phyloP scores from a whole-genome alignment of 30 jellyfish, hydroid and myxozoan species.

The Turritopsis rubra region DNA sequence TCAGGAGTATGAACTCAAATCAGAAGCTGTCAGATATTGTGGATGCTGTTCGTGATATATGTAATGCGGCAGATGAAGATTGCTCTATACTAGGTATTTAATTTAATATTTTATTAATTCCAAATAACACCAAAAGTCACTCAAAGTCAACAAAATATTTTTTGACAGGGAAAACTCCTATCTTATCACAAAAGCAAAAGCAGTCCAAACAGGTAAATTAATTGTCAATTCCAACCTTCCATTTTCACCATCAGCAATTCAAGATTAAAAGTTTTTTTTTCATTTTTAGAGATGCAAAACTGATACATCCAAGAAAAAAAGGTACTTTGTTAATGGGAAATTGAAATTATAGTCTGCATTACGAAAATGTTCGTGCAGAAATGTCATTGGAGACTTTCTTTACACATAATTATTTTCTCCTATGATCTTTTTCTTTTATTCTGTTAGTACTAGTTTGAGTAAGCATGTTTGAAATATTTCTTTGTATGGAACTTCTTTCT shows the following conservation, averaged over 20 bases:
- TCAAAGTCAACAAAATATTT: too few species aligned
- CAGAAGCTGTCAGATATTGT: slow-evolving; percentile 40
- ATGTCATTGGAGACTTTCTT: too few species aligned
- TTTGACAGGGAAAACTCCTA: neutral
- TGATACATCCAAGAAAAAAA: neutral
- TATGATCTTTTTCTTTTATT: too few species aligned
- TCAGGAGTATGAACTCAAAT: slow-evolving; percentile 42
- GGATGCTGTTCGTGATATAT: slow-evolving; percentile 54
- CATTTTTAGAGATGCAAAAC: neutral
- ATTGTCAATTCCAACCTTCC: too few species aligned
- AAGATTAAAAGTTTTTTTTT: too few species aligned
- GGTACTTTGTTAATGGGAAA: neutral
- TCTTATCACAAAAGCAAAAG: neutral
- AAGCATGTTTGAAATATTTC: too few species aligned
- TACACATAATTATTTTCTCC: too few species aligned
- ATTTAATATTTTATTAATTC: slow-evolving; percentile 1
- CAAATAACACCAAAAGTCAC: neutral
- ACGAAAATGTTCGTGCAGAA: neutral
- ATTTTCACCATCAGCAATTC: too few species aligned
- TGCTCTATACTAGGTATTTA: slow-evolving; percentile 25
- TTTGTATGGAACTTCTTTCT: too few species aligned
- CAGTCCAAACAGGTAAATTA: neutral
- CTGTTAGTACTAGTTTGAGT: too few species aligned
- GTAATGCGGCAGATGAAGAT: slow-evolving; percentile 59
- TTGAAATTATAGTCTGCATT: neutral